Evolutionary conservation across 2,113 vertebrate species (phyloP), one percentile per base, ranked within the genome.

Genomic region (Picathartes gymnocephalus): DNA sequence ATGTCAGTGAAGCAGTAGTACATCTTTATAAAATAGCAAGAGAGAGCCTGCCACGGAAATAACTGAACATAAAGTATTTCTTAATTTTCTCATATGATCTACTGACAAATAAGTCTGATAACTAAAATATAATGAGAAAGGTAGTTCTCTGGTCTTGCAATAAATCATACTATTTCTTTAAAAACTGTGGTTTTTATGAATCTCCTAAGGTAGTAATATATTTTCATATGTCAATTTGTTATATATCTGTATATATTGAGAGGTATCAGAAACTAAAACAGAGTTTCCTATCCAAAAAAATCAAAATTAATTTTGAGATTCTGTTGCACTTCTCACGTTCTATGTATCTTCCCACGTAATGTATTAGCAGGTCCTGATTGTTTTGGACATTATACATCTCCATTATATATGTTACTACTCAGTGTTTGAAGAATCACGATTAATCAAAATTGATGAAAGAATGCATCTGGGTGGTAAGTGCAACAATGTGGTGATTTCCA

Each of bases 111-210:
- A 61, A 48, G 20, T 68, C 33, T 87, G 37, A 60, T 56, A 45
- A 4, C 13, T 53, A 82, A 88, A 86, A 60, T 42, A 39, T 0
- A 42, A 22, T 17, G 6, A 66, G 40, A 78, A 87, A 56, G 24
- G 27, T 51, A 45, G 2, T 20, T 60, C 21, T 17, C 3, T 27
- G 18, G 1, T 77, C 66, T 81, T 89, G 4, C 12, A 78, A 33
- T 35, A 60, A 51, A 62, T 61, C 4, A 31, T 27, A 39, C 0
- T 13, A 1, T 4, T 6, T 31, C 57, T n/a, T 23, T 0, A 13
- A 66, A 70, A 66, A 11, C 1, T 27, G 3, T 51, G 9, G 1
- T 5, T 4, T 83, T 44, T 21, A 45, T 21, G 1, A 56, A 25
- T 47, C 9, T 65, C 13, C 9, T 33, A 65, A 89, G 13, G 23